Evolutionary conservation across 2,797 vertebrate genomes (phyloP), one percentile per base, ranked within the genome.

Genomic region (Meriones psammophilus): DNA sequence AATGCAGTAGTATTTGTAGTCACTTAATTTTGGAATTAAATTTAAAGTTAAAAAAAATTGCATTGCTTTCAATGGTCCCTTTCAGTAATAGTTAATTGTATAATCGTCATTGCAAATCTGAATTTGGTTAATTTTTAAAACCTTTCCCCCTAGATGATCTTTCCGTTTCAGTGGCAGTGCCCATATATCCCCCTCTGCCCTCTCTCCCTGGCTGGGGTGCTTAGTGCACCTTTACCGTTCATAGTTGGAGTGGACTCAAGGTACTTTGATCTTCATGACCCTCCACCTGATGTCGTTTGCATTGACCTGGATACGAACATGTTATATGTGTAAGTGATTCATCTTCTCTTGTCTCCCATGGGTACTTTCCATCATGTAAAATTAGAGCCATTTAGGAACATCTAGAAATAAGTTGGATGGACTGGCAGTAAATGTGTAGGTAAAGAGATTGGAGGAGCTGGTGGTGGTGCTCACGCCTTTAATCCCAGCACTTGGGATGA

Each of bases 131-230:
- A 97, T 95, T 83, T 93, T 92, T 71, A 30, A 33, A 73, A 96
- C 36, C 64, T 97, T 98, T 98, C 98, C 97, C 93, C 98, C 96
- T 97, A 99, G 99, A 99, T 99, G 99, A 99, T 99, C 98, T 99
- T 99, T 98, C 99, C 99, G 78, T 99, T 99, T 98, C 99, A 99
- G 98, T 99, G 99, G 99, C 99, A 99, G 96, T 99, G 99, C 98
- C 99, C 99, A 0, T 99, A 99, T 98, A 99, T 99, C 95, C 99
- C 99, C 4, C 99, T 99, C 81, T 99, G 99, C 96, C 99, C 99
- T 66, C 99, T 99, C 4, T 99, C 99, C 88, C 98, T 99, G 94
- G 99, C 99, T 3, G 99, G 98, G 13, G 99, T 99, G 96, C 99
- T 99, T 94, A 99, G 99, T 60, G 99, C 99, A 58, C 99, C 99